These are phyloP conservation scores for Anadara kagoshimensis DNA, from an alignment of 1,140 invertebrate genomes.

Conservation along the genomic window DNA sequence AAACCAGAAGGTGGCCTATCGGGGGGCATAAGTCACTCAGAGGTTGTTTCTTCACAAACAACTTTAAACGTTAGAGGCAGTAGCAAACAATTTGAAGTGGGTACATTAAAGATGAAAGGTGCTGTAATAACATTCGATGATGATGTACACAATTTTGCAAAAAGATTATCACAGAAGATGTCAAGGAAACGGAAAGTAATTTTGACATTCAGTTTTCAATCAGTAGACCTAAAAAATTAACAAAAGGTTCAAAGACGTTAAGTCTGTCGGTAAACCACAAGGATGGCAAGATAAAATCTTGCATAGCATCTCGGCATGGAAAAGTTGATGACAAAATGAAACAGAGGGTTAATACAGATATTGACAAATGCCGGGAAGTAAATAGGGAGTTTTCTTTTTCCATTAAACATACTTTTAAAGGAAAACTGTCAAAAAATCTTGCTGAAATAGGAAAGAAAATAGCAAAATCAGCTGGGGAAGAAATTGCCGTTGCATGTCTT, in stretches of 20 bases:
- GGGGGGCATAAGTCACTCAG: too few relatives aligned
- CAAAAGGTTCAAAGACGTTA: background rate
- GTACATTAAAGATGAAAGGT: background rate
- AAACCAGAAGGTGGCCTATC: background rate
- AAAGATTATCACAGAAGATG: background rate
- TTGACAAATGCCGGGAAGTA: background rate
- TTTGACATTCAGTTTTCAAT: background rate
- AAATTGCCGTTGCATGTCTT: background rate
- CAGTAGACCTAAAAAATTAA: background rate
- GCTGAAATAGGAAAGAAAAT: background rate
- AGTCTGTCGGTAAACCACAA: background rate
- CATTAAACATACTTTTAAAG: background rate
- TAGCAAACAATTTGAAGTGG: background rate
- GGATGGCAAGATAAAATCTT: background rate
- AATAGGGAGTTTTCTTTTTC: background rate
- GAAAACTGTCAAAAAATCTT: slow-evolving; percentile 1
- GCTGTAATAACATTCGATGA: background rate
- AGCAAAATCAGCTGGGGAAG: background rate
- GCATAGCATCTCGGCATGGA: background rate
- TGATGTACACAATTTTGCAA: slow-evolving; percentile 8
- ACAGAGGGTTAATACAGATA: background rate
- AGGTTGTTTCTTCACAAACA: background rate
- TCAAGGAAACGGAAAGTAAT: background rate
- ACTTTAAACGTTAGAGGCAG: background rate
- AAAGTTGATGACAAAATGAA: background rate